phyloP scores from a whole-genome alignment of 2,888 invertebrate species.

The Altica lythri region DNA sequence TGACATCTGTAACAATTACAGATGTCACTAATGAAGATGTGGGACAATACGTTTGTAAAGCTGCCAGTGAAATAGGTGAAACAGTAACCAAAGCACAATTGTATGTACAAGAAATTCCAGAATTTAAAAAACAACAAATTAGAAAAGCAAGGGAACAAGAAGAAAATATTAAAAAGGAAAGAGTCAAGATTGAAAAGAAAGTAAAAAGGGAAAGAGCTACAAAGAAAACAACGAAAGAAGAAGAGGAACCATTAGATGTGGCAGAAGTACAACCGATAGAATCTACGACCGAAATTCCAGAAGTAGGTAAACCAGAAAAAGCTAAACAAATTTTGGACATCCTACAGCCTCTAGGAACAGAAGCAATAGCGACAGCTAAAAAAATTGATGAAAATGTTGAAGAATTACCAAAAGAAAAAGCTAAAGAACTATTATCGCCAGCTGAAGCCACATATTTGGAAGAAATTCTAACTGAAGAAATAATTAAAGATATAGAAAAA shows the following conservation, averaged over 20 bases:
- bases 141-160: conserved; percentile 58
- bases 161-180: conserved; percentile 61
- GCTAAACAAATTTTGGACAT: conserved; percentile 63
- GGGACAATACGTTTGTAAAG: conserved; percentile 83
- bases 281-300: conserved; percentile 62
- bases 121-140: conserved; percentile 58
- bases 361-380: conserved; percentile 67
- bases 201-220: conserved; percentile 48
- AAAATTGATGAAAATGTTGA: conserved; percentile 62
- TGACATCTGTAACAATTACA: conserved; percentile 71
- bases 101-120: conserved; percentile 64
- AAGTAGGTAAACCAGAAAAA: conserved; percentile 56
- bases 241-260: conserved; percentile 60
- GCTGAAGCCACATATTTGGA: conserved; percentile 65
- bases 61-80: conserved; percentile 83
- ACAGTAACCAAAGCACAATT: conserved; percentile 79
- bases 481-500: conserved; percentile 58
- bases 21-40: conserved; percentile 68
- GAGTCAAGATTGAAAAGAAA: conserved; percentile 58
- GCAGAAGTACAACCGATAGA: conserved; percentile 61
- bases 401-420: conserved; percentile 56
- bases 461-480: conserved; percentile 64
- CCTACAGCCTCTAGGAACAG: conserved; percentile 64
- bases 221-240: conserved; percentile 53
- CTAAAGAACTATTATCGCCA: conserved; percentile 61